phyloP scores from a whole-genome alignment of 2,797 vertebrate genomes.

The Rhadinocentrus ornatus region DNA sequence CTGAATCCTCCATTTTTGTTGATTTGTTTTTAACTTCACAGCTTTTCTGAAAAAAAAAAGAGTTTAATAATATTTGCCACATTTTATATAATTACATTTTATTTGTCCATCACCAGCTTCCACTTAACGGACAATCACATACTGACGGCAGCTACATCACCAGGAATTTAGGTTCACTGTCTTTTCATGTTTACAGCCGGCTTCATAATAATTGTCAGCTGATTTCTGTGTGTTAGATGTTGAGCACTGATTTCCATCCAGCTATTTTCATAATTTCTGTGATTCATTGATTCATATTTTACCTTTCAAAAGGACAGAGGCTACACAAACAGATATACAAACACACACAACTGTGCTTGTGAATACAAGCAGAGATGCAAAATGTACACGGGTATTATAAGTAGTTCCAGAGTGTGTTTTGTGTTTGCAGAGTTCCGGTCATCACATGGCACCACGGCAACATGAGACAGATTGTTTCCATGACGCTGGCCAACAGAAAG shows the following conservation, averaged over 20 bases:
- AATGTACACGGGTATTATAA: neutral
- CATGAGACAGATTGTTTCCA: constrained; percentile 51
- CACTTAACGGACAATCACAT: no score
- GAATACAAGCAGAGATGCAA: neutral
- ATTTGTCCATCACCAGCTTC: no score
- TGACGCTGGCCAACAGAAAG: constrained; percentile 34
- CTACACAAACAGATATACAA: neutral
- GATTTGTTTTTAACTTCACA: no score
- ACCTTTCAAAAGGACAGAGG: neutral
- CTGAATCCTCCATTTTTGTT: no score
- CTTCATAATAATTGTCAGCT: no score
- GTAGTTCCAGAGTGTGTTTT: constrained; percentile 13
- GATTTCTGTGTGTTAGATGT: neutral
- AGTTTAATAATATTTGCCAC: no score
- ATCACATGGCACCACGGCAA: constrained; percentile 45
- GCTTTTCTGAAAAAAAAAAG: no score
- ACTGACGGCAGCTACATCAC: no score
- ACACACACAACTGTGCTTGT: no score
- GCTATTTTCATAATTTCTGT: neutral
- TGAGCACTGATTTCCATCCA: neutral
- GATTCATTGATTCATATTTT: neutral
- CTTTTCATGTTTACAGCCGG: no score
- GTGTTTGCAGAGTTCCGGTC: constrained; percentile 12
- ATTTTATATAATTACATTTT: no score
- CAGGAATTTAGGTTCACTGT: no score